Evolutionary conservation across 2,113 vertebrate genomes (phyloP), one percentile per base, ranked within the genome.

Genomic region (Larimichthys crocea): DNA sequence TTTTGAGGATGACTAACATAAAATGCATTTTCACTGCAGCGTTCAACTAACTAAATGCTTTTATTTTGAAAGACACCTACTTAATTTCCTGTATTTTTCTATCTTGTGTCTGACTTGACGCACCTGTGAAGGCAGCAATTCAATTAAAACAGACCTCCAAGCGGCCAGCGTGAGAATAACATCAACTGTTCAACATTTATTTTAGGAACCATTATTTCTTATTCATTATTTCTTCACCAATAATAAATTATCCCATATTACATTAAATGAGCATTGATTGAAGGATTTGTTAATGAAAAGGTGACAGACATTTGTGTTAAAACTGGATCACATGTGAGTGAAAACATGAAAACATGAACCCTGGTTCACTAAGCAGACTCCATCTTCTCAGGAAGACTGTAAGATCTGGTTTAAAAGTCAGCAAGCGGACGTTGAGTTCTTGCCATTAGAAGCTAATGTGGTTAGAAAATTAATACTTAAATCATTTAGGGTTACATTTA

Each of bases 141-240:
- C 82, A 89, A 63, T 82, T 62, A 80, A 79, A 88, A 9, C 46
- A 29, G 75, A 74, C 56, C 72, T 15, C 82, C 91, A 65, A 80
- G 79, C 22, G 93, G 90, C 48, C 42, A 68, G 1, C 8, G 0
- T 65, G 10, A 55, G 63, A 78, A 86, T 50, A 65, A 73, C 82
- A 76, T 14, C 11, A n/a, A 19, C 12, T 85, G 57, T 10, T 83
- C 10, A 56, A 52, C 72, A 26, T 62, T 1, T 8, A 68, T 82
- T 62, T 29, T 16, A 19, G 46, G 74, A 57, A 72, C 70, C 77
- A 79, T 60, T 63, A 76, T 80, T 86, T 84, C 65, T 77, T 65
- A 26, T 26, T 26, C 77, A 79, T 60, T 63, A 76, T 80, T 84
- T 84, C 65, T 77, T 65, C 72, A 67, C n/a, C 55, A 72, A 40